Percentiles rank a stretch among this genome's conserved stretches.
Conservation (phyloP, 2,888 invertebrate genomes). For the Tenthredo amoena region DNA sequence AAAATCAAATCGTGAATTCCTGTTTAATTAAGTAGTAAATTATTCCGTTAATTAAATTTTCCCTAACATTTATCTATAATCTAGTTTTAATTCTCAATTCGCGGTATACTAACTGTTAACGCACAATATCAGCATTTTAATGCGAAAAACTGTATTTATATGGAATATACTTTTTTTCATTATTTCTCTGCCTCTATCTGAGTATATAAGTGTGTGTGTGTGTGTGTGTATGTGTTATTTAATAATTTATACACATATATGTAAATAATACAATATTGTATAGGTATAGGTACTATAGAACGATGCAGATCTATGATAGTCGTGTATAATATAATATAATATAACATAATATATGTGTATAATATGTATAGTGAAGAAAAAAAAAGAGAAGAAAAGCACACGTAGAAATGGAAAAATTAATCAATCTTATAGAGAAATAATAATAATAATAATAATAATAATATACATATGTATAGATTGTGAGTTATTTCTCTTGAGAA, state of each 20-base stretch:
- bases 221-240: no score
- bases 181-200: neutral
- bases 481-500: neutral
- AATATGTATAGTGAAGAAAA: neutral
- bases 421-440: neutral
- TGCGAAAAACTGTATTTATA: no score
- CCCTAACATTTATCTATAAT: no score
- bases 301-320: neutral
- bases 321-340: constrained; percentile 1
- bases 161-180: no score
- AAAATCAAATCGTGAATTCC: no score
- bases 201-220: neutral
- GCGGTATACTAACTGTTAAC: no score
- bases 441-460: neutral
- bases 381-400: neutral
- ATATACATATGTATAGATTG: neutral
- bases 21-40: no score
- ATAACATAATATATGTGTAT: neutral
- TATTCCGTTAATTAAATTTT: no score
- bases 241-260: neutral
- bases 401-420: neutral
- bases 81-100: no score
- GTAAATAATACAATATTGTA: neutral
- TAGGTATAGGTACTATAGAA: neutral
- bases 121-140: no score